Evolutionary conservation across 2,888 invertebrate genomes (phyloP).

Genomic region (Rotaria macrura): DNA sequence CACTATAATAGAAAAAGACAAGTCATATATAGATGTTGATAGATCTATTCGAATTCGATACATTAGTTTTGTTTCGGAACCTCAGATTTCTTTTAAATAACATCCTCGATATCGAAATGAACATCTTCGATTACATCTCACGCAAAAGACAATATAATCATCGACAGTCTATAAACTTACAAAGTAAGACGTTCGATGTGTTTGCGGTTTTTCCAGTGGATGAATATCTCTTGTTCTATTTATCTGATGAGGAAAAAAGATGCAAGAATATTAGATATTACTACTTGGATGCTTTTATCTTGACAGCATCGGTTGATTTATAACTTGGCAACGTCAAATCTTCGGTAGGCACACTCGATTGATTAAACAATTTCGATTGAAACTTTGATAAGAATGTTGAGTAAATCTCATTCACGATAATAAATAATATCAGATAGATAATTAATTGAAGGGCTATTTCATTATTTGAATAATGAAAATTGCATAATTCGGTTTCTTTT

Average conservation of each 20-base stretch:
- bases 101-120: too few species aligned
- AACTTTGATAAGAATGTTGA: not conserved
- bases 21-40: not conserved
- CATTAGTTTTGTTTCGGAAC: too few species aligned
- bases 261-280: not conserved
- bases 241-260: not conserved
- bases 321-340: not conserved
- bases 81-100: too few species aligned
- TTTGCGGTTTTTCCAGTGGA: not conserved
- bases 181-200: too few species aligned
- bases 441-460: too few species aligned
- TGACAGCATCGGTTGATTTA: not conserved
- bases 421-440: too few species aligned
- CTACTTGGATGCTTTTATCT: not conserved
- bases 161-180: too few species aligned
- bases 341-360: not conserved
- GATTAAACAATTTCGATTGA: not conserved
- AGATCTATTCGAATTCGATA: too few species aligned
- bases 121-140: too few species aligned
- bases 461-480: too few species aligned
- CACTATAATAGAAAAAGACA: not conserved
- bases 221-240: not conserved
- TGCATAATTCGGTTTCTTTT: too few species aligned
- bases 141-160: too few species aligned
- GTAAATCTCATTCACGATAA: not conserved